Evolutionary conservation across 2,888 invertebrate species (phyloP), one percentile per base, ranked within the genome.

Genomic region (Melitaea athalia): DNA sequence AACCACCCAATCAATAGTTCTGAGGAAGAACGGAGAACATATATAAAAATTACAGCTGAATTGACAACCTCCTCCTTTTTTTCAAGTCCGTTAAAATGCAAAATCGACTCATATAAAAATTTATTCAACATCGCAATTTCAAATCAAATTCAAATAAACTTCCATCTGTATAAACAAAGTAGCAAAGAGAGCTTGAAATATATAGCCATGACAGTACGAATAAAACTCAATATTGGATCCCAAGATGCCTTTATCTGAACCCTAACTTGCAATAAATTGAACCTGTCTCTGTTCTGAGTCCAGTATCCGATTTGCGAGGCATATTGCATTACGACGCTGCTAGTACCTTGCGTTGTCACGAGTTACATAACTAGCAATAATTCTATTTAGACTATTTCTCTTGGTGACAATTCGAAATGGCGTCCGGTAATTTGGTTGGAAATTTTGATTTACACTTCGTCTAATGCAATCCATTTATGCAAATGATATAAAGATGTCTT

Each of bases 311-410:
- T 70, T 67, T 64, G 61, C 60, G 57, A 65, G 67, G 68, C 65
- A 66, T 66, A 70, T 72, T 70, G 70, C 68, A 62, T 72, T 68
- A 72, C 55, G 67, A 63, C 61, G 60, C 59, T 63, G 61, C 64
- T 57, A 50, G 64, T 50, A 55, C 61, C 61, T 62, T 50, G 68
- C 57, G 62, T 61, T 42, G 50, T 45, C 50, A 45, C 50, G 55
- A 64, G 31, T 53, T 57, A 45, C 57, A 38, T 69, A 59, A 61
- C 64, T 45, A 12, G 61, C 64, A 64, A 64, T 68, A 47, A 66
- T 67, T 69, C 55, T 64, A 60, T 59, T 69, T 45, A 33, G 11
- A 52, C 55, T 68, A 38, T 42, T 57, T 15, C 42, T 11, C 42
- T 57, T 42, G 15, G 57, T 57, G 42, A 15, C 38, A 42, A 42